phyloP scores from a whole-genome alignment of 2,113 vertebrate genomes.

The Stomatorhinus ivindoensis region DNA sequence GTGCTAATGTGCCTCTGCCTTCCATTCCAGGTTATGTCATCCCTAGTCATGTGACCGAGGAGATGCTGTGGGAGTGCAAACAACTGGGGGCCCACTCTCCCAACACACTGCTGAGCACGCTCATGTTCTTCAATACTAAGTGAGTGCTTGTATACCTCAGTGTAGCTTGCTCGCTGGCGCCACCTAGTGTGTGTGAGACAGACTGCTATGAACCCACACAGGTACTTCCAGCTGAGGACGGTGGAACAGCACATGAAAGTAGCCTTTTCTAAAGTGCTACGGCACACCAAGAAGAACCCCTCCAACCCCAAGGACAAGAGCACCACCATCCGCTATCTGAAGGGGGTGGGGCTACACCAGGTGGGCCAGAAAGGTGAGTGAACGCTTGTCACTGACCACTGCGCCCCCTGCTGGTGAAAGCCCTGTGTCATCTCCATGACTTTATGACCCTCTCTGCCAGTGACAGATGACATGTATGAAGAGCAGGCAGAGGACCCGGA shows the following conservation, averaged over 20 bases:
- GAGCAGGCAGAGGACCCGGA: conserved; percentile 94
- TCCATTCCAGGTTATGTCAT: conserved; percentile 72
- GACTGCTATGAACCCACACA: conserved; percentile 36
- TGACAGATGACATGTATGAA: conserved; percentile 93
- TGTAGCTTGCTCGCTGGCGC: not conserved
- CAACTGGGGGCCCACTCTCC: conserved; percentile 96
- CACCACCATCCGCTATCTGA: conserved; percentile 92
- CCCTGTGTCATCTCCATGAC: not conserved
- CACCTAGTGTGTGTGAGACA: not conserved
- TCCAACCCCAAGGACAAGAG: conserved; percentile 93
- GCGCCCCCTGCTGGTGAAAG: not conserved
- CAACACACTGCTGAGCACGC: conserved; percentile 87
- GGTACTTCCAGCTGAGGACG: conserved; percentile 88
- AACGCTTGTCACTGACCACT: not conserved
- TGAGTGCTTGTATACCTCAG: conserved; percentile 44
- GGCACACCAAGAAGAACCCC: conserved; percentile 96
- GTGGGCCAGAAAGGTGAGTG: conserved; percentile 83
- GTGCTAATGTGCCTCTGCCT: not conserved
- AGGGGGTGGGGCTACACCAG: conserved; percentile 78
- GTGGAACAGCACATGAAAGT: conserved; percentile 96
- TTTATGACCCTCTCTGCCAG: conserved; percentile 50
- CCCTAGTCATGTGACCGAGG: conserved; percentile 95
- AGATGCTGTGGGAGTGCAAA: conserved; percentile 99
- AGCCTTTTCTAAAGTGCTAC: conserved; percentile 92
- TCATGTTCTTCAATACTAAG: conserved; percentile 99